Conservation (phyloP, 2,888 invertebrate genomes). For the Cheilosia variabilis region DNA sequence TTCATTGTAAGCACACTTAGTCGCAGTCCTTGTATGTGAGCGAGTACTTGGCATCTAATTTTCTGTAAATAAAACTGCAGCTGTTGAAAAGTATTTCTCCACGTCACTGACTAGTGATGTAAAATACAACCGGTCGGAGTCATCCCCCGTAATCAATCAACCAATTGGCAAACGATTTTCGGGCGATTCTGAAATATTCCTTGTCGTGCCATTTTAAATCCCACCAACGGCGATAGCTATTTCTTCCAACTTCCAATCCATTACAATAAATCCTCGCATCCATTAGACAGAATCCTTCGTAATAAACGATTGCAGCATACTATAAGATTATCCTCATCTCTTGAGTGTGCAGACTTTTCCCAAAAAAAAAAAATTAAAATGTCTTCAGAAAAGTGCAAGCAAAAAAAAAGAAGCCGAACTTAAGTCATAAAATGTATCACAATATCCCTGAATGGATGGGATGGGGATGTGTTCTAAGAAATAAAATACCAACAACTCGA, state of each 20-base stretch:
- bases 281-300: slow-evolving; percentile 71
- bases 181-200: neutral
- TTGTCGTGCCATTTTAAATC: slow-evolving; percentile 18
- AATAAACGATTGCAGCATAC: slow-evolving; percentile 70
- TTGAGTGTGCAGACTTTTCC: slow-evolving; percentile 25
- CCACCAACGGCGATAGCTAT: slow-evolving; percentile 39
- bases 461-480: slow-evolving; percentile 7
- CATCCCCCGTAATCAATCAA: too few relatives aligned
- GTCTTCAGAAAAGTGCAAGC: slow-evolving; percentile 54
- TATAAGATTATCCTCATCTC: slow-evolving; percentile 49
- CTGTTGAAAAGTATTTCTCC: too few relatives aligned
- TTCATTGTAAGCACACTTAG: too few relatives aligned
- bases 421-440: slow-evolving; percentile 66
- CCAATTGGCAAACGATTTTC: neutral
- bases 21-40: too few relatives aligned
- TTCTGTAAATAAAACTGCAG: too few relatives aligned
- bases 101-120: too few relatives aligned
- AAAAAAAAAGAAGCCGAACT: slow-evolving; percentile 32
- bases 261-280: slow-evolving; percentile 72
- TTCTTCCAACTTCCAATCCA: slow-evolving; percentile 66
- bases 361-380: slow-evolving; percentile 35
- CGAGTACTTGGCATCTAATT: too few relatives aligned
- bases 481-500: slow-evolving; percentile 54
- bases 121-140: too few relatives aligned
- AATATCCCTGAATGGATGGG: slow-evolving; percentile 11